A percentile compares a stretch with the other conserved stretches of the same genome.
These are phyloP conservation scores for Menidia beryllina DNA, from an alignment of 2,113 vertebrate genomes.

Conservation along the genomic window DNA sequence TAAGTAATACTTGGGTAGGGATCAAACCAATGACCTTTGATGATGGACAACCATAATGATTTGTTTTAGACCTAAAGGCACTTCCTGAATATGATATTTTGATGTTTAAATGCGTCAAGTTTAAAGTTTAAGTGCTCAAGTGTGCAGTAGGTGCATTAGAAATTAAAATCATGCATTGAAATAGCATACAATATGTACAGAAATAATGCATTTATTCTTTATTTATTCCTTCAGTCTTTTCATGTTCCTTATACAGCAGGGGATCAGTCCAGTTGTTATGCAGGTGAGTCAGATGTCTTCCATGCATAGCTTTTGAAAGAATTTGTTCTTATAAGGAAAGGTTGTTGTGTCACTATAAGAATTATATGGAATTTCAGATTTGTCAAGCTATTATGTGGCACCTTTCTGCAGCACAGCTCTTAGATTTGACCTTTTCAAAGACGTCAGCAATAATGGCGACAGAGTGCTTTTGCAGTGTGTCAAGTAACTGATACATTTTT, in stretches of 20 bases:
- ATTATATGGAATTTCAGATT: not conserved
- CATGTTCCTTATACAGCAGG: not conserved
- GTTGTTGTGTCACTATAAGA: not conserved
- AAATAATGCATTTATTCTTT: not conserved
- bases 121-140: not conserved
- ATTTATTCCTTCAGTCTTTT: no score
- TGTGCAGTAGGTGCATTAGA: no score
- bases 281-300: not conserved
- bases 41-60: no score
- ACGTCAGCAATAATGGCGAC: conserved; percentile 5
- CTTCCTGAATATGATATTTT: not conserved
- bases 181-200: not conserved
- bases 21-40: no score
- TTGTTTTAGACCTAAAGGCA: not conserved
- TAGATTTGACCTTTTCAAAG: conserved; percentile 25
- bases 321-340: not conserved
- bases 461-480: not conserved
- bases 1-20: no score
- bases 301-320: not conserved
- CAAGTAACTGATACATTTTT: not conserved
- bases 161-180: no score
- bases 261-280: not conserved
- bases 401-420: not conserved
- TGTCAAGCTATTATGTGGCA: not conserved
- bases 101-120: not conserved